These are phyloP conservation scores for Phainopepla nitens DNA, from an alignment of 2,113 vertebrate species.

Conservation along the genomic window DNA sequence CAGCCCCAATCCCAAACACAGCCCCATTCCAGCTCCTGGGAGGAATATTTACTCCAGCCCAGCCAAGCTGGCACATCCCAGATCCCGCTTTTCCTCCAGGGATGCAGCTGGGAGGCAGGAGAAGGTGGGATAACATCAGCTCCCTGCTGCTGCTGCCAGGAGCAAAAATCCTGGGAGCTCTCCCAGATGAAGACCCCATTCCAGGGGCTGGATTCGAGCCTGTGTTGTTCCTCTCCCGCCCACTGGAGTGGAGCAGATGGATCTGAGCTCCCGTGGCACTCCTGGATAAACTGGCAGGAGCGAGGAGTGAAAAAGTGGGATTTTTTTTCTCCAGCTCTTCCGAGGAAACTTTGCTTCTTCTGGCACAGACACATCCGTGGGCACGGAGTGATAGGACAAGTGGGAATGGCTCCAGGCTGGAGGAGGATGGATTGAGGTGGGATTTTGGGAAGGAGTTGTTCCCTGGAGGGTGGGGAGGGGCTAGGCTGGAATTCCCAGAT, in stretches of 20 bases:
- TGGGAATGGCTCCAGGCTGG: not conserved
- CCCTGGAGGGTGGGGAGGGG: too few relatives aligned
- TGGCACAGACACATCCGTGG: not conserved
- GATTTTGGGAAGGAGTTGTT: not conserved
- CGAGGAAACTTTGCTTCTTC: not conserved
- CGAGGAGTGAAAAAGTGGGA: not conserved
- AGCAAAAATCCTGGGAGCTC: not conserved
- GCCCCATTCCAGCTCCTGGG: not conserved
- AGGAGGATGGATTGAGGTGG: not conserved
- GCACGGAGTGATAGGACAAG: not conserved
- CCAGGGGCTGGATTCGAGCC: not conserved
- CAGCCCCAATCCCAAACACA: not conserved
- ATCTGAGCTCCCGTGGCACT: not conserved
- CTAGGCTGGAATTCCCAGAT: too few relatives aligned
- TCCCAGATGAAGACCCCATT: not conserved
- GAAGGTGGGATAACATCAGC: not conserved
- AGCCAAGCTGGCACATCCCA: not conserved
- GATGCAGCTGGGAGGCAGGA: not conserved
- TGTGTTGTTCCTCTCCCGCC: not conserved
- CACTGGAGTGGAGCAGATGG: not conserved
- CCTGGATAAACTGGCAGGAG: not conserved
- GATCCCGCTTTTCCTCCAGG: not conserved
- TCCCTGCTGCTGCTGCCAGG: not conserved
- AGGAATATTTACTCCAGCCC: not conserved
- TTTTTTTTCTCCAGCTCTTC: not conserved